Base-by-base conservation (phyloP, 2,113 vertebrate genomes). In the Coturnix japonica region DNA sequence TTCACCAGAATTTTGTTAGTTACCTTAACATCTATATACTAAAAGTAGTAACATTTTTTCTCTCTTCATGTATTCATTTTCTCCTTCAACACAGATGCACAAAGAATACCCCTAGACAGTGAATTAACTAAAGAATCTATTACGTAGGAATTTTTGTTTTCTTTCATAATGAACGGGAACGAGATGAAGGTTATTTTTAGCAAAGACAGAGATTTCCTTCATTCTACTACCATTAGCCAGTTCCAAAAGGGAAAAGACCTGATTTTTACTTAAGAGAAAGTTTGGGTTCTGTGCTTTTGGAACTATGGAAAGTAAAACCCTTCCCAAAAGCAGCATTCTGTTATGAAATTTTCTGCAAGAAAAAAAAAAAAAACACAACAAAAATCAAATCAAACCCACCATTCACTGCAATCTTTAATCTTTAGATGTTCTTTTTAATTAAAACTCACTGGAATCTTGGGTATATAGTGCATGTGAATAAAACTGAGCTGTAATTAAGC, bases 31-130 rank as follows among this genome's bases (percentile, higher is more conserved):
- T 21, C 11, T 81, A 31, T 57, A 49, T 81, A 76, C 7, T 69
- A 41, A 1, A 1, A 0, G 18, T 13, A 1, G 60, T 11, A 57
- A 7, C 7, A n/a, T 77, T 56, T 81, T 5, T 67, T 64, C n/a
- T 49, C 28, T 70, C 20, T 81, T 72, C 21, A 51, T 64, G 11
- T 60, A 51, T 63, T 71, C 64, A 6, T 3, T 71, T 79, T 81
- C 25, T 47, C 33, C n/a, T 88, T 86, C 35, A 63, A 53, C 43
- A 88, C 1, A 78, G n/a, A 47, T 17, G 2, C 12, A 78, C 16
- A 26, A 26, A 83, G 76, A 78, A 65, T 20, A 67, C 20, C 8
- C n/a, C 31, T 23, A 35, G n/a, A 74, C 12, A 84, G 69, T 13
- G 0, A 91, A 86, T 69, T 81, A 49, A 44, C 21, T 26, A 21